Evolutionary conservation across 1,140 invertebrate genomes (phyloP).

Genomic region (Macrosteles quadrilineatus): DNA sequence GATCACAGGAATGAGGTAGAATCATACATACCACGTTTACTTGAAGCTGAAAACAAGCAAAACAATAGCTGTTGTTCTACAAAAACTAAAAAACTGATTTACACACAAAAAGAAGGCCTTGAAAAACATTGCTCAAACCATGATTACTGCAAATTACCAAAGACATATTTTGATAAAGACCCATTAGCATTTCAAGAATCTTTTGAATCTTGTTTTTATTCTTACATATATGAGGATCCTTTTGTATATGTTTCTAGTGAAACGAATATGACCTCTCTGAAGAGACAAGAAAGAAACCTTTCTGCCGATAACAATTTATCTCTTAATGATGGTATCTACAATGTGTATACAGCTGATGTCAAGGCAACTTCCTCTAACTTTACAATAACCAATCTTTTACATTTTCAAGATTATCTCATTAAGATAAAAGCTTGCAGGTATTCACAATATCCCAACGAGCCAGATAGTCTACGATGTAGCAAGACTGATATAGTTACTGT

Average conservation of each 20-base stretch:
- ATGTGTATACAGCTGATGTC: not conserved
- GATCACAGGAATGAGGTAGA: not conserved
- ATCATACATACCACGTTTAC: constrained; percentile 15
- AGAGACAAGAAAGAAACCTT: not conserved
- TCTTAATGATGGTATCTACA: not conserved
- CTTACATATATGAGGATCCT: not conserved
- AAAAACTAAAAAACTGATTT: not conserved
- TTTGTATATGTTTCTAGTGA: not conserved
- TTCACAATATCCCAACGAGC: constrained; percentile 36
- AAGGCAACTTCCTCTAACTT: constrained; percentile 41
- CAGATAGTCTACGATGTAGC: constrained; percentile 35
- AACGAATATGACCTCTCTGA: not conserved
- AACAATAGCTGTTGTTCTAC: constrained; percentile 23
- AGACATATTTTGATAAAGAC: not conserved
- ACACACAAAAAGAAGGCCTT: constrained; percentile 15
- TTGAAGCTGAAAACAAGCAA: constrained; percentile 12
- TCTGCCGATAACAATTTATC: not conserved
- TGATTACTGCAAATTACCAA: not conserved
- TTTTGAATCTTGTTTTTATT: constrained; percentile 23
- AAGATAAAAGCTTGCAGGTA: constrained; percentile 69
- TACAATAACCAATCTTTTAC: constrained; percentile 62
- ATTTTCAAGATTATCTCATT: constrained; percentile 71
- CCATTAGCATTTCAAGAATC: not conserved
- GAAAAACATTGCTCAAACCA: constrained; percentile 1
- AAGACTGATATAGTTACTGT: constrained; percentile 36